phyloP scores from a whole-genome alignment of 2,888 invertebrate genomes.

The Saturnia pavonia region DNA sequence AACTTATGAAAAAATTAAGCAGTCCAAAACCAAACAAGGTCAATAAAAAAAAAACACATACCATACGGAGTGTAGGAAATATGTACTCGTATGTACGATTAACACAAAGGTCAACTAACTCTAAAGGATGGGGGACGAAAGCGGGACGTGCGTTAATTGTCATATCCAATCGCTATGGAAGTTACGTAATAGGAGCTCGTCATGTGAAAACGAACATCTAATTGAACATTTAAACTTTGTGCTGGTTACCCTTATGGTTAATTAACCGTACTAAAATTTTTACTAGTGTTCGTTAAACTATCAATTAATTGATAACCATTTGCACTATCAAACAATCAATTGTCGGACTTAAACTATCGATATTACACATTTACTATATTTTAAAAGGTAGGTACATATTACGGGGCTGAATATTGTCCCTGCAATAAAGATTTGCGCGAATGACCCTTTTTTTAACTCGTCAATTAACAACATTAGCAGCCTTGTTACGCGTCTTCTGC shows the following conservation, averaged over 20 bases:
- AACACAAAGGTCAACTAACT: slow-evolving; percentile 48
- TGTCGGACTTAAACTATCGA: no score
- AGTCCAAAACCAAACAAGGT: no score
- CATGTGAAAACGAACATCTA: neutral
- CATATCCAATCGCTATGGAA: slow-evolving; percentile 42
- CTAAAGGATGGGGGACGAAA: slow-evolving; percentile 38
- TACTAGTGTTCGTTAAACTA: neutral
- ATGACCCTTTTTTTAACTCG: no score
- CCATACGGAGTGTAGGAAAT: neutral
- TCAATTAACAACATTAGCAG: no score
- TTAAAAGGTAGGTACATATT: no score
- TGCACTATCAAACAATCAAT: no score
- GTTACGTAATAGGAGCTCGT: slow-evolving; percentile 37
- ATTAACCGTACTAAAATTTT: neutral
- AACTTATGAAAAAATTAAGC: neutral
- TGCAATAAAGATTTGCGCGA: no score
- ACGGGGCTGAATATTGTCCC: no score
- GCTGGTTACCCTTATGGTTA: neutral
- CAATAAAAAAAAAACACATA: neutral
- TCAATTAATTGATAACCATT: no score
- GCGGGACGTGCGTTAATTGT: slow-evolving; percentile 48
- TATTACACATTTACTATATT: no score
- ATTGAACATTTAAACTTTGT: slow-evolving; percentile 9
- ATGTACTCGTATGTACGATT: neutral
- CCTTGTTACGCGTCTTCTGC: no score